phyloP scores from a whole-genome alignment of 1,140 invertebrate species.

The Eubasilissa regina region DNA sequence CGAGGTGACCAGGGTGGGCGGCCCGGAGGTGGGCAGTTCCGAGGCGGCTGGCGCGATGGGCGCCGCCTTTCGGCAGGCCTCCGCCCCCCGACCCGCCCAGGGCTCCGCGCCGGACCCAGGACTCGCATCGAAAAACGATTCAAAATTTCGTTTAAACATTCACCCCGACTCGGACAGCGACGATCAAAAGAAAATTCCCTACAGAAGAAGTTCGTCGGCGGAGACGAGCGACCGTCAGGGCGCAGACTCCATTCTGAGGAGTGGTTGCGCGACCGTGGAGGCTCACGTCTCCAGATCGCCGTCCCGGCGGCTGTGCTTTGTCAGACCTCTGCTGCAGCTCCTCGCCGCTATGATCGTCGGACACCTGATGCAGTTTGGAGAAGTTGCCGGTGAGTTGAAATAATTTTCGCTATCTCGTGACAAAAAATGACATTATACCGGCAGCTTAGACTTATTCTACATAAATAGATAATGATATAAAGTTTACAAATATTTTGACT shows the following conservation, averaged over 20 bases:
- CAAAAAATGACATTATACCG: not conserved
- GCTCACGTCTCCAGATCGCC: not conserved
- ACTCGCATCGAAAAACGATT: not conserved
- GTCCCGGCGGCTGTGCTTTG: not conserved
- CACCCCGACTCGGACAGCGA: too few relatives aligned
- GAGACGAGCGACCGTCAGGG: too few relatives aligned
- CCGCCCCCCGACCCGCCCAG: slow-evolving; percentile 37
- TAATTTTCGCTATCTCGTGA: not conserved
- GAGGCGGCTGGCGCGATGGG: slow-evolving; percentile 46
- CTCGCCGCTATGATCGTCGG: slow-evolving; percentile 28
- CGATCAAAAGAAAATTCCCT: too few relatives aligned
- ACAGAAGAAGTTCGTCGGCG: too few relatives aligned
- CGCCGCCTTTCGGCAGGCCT: slow-evolving; percentile 14
- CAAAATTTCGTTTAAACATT: too few relatives aligned
- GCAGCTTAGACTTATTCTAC: too few relatives aligned
- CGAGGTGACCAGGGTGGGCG: slow-evolving; percentile 13
- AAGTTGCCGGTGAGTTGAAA: slow-evolving; percentile 51
- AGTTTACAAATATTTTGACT: too few relatives aligned
- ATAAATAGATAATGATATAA: too few relatives aligned
- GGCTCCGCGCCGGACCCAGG: slow-evolving; percentile 1
- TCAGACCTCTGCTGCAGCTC: slow-evolving; percentile 26
- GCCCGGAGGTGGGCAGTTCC: not conserved
- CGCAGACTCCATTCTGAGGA: not conserved
- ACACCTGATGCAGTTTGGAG: slow-evolving; percentile 24
- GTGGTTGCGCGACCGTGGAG: not conserved